These are phyloP conservation scores for Otis tarda DNA, from an alignment of 2,113 vertebrate species.

Conservation along the genomic window DNA sequence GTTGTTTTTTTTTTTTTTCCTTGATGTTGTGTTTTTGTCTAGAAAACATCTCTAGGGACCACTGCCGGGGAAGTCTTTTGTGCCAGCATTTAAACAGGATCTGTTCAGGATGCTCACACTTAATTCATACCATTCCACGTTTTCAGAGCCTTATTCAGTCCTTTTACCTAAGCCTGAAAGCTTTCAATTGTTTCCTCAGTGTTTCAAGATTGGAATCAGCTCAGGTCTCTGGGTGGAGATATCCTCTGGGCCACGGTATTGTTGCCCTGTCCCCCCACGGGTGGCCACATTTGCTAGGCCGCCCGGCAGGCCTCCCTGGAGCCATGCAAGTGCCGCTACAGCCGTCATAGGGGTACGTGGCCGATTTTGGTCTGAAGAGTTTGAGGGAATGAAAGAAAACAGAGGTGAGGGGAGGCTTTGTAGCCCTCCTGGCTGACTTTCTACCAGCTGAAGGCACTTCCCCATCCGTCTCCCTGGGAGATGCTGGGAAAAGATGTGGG, in stretches of 20 bases:
- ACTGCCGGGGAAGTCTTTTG: background rate
- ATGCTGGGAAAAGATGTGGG: background rate
- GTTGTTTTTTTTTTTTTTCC: background rate
- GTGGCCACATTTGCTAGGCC: background rate
- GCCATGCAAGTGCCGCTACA: background rate
- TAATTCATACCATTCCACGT: background rate
- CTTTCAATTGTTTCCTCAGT: constrained; percentile 39
- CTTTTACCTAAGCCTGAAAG: constrained; percentile 34
- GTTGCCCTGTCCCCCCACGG: background rate
- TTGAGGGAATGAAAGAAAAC: background rate
- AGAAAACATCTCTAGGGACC: background rate
- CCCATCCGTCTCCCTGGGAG: background rate
- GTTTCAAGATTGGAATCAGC: constrained; percentile 32
- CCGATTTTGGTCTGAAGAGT: background rate
- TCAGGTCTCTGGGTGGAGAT: constrained; percentile 37
- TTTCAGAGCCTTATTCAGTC: constrained; percentile 17
- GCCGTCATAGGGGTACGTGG: background rate
- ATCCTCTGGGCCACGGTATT: background rate
- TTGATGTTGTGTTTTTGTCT: background rate
- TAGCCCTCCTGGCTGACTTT: background rate
- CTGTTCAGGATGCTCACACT: constrained; percentile 47
- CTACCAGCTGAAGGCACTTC: background rate
- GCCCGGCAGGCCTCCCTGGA: background rate
- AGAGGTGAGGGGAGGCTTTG: background rate
- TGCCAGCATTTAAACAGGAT: constrained; percentile 16